Evolutionary conservation across 2,797 vertebrate species (phyloP).

Genomic region (Danio kyathit): DNA sequence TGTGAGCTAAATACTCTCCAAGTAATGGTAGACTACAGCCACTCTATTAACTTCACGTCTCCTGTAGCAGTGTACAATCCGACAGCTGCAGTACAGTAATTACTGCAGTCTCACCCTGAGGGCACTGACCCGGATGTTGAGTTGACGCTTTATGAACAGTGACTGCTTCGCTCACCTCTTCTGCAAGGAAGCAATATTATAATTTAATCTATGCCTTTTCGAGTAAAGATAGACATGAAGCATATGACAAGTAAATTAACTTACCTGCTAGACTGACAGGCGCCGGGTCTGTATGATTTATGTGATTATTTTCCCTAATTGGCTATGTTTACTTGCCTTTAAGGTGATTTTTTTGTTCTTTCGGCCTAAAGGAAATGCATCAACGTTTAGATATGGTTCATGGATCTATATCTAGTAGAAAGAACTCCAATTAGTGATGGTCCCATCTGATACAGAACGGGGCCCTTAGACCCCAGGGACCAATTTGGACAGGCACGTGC

Average conservation of each 20-base stretch:
- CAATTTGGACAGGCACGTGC: conserved; percentile 72
- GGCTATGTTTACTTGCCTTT: not conserved
- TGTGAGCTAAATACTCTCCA: no score
- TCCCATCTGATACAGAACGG: conserved; percentile 76
- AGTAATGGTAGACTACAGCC: not conserved
- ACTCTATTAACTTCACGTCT: not conserved
- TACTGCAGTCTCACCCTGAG: conserved; percentile 53
- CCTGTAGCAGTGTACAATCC: conserved; percentile 6
- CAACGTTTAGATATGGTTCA: not conserved
- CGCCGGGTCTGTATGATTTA: not conserved
- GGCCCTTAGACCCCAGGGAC: conserved; percentile 78
- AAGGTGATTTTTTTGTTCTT: not conserved
- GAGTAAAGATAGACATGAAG: conserved; percentile 49
- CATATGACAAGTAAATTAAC: conserved; percentile 51
- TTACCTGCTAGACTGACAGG: not conserved
- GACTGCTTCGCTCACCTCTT: conserved; percentile 28
- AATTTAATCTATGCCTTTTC: conserved; percentile 53
- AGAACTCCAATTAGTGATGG: conserved; percentile 47
- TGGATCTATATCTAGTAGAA: not conserved
- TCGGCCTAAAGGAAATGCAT: not conserved
- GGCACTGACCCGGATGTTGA: conserved; percentile 52
- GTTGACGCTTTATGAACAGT: conserved; percentile 60
- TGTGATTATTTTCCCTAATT: not conserved
- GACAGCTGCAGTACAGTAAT: conserved; percentile 57
- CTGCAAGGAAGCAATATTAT: conserved; percentile 28